Evolutionary conservation across 2,113 vertebrate species (phyloP).

Genomic region (Phyllostomus hastatus): DNA sequence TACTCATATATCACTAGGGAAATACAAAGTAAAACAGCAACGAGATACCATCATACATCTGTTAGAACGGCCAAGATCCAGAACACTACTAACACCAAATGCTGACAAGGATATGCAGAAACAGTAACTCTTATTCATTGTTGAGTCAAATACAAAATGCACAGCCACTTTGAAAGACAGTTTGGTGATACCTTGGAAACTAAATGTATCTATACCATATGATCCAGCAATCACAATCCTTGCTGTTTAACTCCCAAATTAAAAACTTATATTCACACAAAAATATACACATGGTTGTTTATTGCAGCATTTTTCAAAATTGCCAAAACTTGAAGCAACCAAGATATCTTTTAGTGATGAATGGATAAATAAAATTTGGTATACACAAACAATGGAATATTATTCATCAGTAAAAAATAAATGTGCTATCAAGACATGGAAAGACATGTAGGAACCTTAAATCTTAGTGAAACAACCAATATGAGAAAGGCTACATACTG

Average conservation of each 20-base stretch:
- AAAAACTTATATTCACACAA: background rate
- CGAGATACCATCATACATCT: background rate
- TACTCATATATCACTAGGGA: background rate
- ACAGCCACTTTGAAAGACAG: background rate
- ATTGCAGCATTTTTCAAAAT: background rate
- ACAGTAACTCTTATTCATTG: background rate
- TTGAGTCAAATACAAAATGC: background rate
- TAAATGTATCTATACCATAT: background rate
- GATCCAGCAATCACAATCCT: background rate
- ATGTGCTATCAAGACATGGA: background rate
- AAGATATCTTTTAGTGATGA: background rate
- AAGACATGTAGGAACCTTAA: background rate
- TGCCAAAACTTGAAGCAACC: background rate
- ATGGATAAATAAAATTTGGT: background rate
- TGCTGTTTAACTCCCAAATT: background rate
- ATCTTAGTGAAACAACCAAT: background rate
- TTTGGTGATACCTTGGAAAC: background rate
- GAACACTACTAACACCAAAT: background rate
- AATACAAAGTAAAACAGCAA: background rate
- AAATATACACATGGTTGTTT: background rate
- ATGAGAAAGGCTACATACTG: background rate
- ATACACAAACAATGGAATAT: background rate
- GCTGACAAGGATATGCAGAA: background rate
- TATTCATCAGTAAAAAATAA: background rate
- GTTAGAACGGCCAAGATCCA: background rate